These are phyloP conservation scores for Agrotis ipsilon DNA, from an alignment of 2,888 invertebrate genomes.

Conservation along the genomic window DNA sequence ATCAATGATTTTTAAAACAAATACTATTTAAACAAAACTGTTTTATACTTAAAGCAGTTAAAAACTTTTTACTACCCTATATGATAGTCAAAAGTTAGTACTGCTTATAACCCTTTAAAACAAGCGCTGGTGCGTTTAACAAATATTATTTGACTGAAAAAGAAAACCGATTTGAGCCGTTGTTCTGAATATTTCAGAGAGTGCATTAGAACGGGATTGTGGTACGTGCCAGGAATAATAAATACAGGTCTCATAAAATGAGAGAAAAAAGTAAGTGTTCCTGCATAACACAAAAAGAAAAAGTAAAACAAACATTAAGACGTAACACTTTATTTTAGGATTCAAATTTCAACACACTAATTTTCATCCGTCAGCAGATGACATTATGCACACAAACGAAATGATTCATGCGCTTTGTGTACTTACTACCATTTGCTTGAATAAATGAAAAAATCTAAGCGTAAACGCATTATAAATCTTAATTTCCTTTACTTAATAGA, in stretches of 20 bases:
- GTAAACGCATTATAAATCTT: constrained; percentile 60
- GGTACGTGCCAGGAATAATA: constrained; percentile 57
- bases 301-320: constrained; percentile 35
- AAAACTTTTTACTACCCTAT: too few relatives aligned
- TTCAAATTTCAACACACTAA: not conserved
- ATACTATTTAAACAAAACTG: constrained; percentile 14
- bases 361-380: not conserved
- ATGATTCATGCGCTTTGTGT: not conserved
- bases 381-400: constrained; percentile 2
- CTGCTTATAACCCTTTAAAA: not conserved
- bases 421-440: constrained; percentile 18
- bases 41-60: too few relatives aligned
- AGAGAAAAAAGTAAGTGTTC: constrained; percentile 28
- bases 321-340: constrained; percentile 36
- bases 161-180: constrained; percentile 38
- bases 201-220: constrained; percentile 41
- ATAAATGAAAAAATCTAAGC: constrained; percentile 40
- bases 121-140: constrained; percentile 10
- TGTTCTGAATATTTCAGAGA: constrained; percentile 44
- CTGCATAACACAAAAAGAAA: constrained; percentile 16
- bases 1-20: constrained; percentile 7
- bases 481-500: constrained; percentile 67
- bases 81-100: constrained; percentile 1
- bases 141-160: constrained; percentile 23
- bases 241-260: constrained; percentile 26